These are phyloP conservation scores for Ennomos fuscantarius DNA, from an alignment of 2,888 invertebrate genomes.

Conservation along the genomic window DNA sequence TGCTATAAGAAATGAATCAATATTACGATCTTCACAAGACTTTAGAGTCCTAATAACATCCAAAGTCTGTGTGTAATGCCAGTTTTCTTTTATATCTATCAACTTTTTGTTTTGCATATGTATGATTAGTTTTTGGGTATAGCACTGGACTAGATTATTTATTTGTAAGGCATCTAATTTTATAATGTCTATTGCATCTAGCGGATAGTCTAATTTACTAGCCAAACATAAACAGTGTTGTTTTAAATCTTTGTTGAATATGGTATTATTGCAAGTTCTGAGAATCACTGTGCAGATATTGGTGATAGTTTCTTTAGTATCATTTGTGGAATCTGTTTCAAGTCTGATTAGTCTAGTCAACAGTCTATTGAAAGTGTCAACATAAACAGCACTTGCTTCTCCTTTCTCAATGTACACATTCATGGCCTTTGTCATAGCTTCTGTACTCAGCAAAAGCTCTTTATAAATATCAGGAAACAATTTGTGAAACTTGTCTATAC, in stretches of 20 bases:
- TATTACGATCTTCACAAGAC: slow-evolving; percentile 52
- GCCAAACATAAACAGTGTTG: slow-evolving; percentile 61
- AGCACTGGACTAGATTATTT: slow-evolving; percentile 55
- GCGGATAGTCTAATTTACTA: slow-evolving; percentile 53
- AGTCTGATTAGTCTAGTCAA: slow-evolving; percentile 53
- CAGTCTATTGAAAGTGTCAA: slow-evolving; percentile 58
- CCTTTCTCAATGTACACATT: slow-evolving; percentile 64
- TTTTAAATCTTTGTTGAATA: slow-evolving; percentile 62
- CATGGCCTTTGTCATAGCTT: slow-evolving; percentile 59
- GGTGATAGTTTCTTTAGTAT: slow-evolving; percentile 47
- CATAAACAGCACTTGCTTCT: slow-evolving; percentile 53
- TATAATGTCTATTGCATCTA: slow-evolving; percentile 55
- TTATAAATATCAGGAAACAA: slow-evolving; percentile 55
- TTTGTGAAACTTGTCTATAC: slow-evolving; percentile 53
- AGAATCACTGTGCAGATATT: slow-evolving; percentile 62
- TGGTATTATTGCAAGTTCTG: slow-evolving; percentile 46
- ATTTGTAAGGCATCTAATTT: slow-evolving; percentile 61
- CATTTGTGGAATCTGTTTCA: slow-evolving; percentile 35
- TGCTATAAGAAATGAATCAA: slow-evolving; percentile 57
- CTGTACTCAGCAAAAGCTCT: slow-evolving; percentile 55
- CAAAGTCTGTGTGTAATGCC: slow-evolving; percentile 60
- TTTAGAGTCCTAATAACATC: slow-evolving; percentile 57
- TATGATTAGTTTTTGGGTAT: slow-evolving; percentile 53
- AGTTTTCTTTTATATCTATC: slow-evolving; percentile 52
- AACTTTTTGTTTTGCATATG: slow-evolving; percentile 43